A percentile compares a stretch with the other conserved stretches of the same genome.
Evolutionary conservation across 2,888 invertebrate species (phyloP).

Genomic region (Campoplex capitator): DNA sequence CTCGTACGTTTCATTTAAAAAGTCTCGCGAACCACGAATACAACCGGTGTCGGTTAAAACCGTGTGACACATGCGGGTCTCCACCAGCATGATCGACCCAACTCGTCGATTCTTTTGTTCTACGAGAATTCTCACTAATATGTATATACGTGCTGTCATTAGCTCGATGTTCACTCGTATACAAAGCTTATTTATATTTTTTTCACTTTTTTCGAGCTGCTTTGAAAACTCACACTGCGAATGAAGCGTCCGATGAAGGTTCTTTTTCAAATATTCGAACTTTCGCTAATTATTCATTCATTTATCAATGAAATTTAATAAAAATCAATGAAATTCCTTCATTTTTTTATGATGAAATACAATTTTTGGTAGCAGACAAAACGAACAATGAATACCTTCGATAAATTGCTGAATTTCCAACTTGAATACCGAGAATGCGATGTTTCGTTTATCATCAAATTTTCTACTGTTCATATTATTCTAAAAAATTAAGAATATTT

Average conservation of each 20-base stretch:
- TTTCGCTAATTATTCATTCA: background rate
- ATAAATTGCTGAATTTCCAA: background rate
- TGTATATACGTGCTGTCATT: background rate
- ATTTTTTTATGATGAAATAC: background rate
- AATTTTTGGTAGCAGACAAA: background rate
- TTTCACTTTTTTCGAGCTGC: background rate
- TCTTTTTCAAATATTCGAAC: background rate
- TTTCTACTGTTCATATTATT: background rate
- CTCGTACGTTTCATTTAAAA: constrained; percentile 24
- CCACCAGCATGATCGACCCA: constrained; percentile 64
- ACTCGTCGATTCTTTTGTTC: constrained; percentile 64
- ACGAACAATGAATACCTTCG: background rate
- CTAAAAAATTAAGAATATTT: background rate
- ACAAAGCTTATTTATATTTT: constrained; percentile 5
- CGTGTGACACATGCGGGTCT: constrained; percentile 59
- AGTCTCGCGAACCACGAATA: constrained; percentile 22
- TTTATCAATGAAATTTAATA: background rate
- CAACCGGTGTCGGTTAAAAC: constrained; percentile 51
- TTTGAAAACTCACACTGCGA: background rate
- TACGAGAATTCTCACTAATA: constrained; percentile 31
- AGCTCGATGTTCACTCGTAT: background rate
- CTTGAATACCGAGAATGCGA: background rate
- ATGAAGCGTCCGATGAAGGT: background rate
- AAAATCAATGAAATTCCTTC: too few relatives aligned
- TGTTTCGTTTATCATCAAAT: background rate